Base-by-base conservation (phyloP, 2,888 invertebrate genomes). In the Sphaeridia pumilis region DNA sequence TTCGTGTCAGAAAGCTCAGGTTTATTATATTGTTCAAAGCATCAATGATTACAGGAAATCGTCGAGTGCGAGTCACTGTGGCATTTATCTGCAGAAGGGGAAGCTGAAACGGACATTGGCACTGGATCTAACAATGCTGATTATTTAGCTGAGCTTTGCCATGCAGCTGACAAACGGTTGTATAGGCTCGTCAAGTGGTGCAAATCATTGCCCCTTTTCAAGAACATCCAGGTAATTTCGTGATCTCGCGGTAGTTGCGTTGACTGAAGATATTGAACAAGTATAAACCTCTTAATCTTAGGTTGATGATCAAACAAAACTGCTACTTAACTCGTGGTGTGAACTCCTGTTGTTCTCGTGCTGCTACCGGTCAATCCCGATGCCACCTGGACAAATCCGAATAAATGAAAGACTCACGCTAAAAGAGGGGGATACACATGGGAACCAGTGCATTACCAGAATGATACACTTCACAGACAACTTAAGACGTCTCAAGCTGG, bases 111-210 rank as follows among this genome's bases (percentile, higher is more conserved):
- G 54, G 62, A 61, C 75, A 76, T 43, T 73, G 73, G 57, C 67
- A 68, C 71, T 21, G 76, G 70, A 69, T 73, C 70, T 43, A 70
- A 70, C 42, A 71, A 70, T 57, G 85, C 86, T 0, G 87, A 89
- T 73, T 83, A 87, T 70, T 77, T 90, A 49, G 87, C 87, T 2
- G 88, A 87, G 72, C 76, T 92, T 67, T 90, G 89, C 75, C 87
- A 87, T 69, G 90, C 92, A 57, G 94, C 94, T 43, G 95, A 95
- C 72, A 88, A 93, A 71, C 77, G 94, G 45, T 78, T 95, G 20
- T 95, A 94, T 71, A 92, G 94, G 75, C 92, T 95, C 65, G 95
- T 95, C 58, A 92, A 94, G 70, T 95, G 95, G 95, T 94, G 94
- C 75, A 89, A 95, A 71, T 93, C 92, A 71, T 74, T 95, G 70